phyloP scores from a whole-genome alignment of 2,113 vertebrate species.

The Gila orcuttii region DNA sequence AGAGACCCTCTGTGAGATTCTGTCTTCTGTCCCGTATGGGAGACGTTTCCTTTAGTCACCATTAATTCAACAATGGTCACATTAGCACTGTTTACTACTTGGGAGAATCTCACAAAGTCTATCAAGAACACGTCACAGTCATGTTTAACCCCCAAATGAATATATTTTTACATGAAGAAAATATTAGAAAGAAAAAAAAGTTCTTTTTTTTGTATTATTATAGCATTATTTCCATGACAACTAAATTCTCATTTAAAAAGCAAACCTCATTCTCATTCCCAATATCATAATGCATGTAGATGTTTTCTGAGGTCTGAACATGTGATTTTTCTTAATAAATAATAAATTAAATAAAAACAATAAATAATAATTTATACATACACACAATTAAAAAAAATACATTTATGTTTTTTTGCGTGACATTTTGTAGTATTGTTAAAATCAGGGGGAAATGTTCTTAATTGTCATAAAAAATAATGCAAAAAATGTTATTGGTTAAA shows the following conservation, averaged over 20 bases:
- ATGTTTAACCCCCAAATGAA: background rate
- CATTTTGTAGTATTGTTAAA: background rate
- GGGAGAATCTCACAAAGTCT: background rate
- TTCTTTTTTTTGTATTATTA: background rate
- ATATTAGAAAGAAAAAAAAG: background rate
- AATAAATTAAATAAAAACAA: too few species aligned
- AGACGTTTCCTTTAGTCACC: background rate
- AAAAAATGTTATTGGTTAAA: background rate
- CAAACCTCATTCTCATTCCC: too few species aligned
- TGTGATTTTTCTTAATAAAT: too few species aligned
- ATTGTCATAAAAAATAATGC: background rate
- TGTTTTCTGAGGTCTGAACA: too few species aligned
- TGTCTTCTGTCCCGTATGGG: background rate
- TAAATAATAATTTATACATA: too few species aligned
- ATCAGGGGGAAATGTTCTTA: background rate
- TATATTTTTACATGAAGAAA: background rate
- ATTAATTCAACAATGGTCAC: background rate
- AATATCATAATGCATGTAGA: too few species aligned
- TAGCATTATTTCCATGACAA: background rate
- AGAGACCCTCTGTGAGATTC: conserved; percentile 34
- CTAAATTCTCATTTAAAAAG: too few species aligned
- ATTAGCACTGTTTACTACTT: conserved; percentile 3
- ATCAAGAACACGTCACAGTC: background rate
- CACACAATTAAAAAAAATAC: too few species aligned
- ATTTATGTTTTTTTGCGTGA: too few species aligned